Conservation (phyloP, 2,113 vertebrate species). For the Dipodomys merriami region DNA sequence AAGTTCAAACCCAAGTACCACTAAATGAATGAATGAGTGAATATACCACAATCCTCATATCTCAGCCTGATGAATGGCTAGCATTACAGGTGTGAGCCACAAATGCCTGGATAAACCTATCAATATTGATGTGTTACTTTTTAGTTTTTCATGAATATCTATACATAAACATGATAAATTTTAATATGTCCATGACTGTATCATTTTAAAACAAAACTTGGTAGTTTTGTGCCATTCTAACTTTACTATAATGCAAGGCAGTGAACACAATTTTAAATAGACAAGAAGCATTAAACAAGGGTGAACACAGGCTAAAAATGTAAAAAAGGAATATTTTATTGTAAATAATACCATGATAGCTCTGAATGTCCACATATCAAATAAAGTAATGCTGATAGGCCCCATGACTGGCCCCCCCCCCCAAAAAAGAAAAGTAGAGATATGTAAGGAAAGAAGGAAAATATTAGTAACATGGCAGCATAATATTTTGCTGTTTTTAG, state of each 20-base stretch:
- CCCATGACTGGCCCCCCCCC: no score
- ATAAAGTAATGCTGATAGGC: neutral
- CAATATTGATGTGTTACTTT: neutral
- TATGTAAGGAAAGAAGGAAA: neutral
- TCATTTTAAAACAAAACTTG: neutral
- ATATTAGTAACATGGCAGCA: neutral
- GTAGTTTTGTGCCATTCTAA: neutral
- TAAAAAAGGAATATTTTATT: neutral
- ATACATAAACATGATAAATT: neutral
- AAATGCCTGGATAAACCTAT: neutral
- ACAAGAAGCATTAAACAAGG: constrained; percentile 11
- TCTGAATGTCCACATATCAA: neutral
- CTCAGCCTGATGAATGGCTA: no score
- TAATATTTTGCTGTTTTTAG: no score
- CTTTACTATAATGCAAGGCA: neutral
- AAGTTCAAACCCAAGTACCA: no score
- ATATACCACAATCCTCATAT: no score
- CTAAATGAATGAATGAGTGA: no score
- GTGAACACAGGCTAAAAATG: neutral
- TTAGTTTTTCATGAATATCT: neutral
- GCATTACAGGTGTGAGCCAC: no score
- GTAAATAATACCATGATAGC: neutral
- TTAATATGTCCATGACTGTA: neutral
- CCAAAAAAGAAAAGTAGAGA: neutral
- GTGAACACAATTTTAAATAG: neutral